A percentile compares a stretch with the other conserved stretches of the same genome.
These are phyloP conservation scores for Gasterosteus aculeatus DNA, from an alignment of 2,113 vertebrate genomes.

Conservation along the genomic window DNA sequence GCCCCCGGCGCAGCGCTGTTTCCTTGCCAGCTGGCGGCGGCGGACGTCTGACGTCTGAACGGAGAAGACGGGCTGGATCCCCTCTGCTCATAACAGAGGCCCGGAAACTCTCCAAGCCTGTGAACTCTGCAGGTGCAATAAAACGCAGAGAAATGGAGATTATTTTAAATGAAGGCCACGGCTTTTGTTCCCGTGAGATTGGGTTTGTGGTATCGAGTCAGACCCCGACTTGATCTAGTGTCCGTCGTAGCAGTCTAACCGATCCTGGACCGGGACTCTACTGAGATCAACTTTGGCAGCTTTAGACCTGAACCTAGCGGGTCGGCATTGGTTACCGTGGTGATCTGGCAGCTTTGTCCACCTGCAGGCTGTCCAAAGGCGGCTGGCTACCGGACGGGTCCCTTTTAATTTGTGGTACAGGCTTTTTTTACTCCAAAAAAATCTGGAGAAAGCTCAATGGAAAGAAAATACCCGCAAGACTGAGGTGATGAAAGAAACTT, in stretches of 20 bases:
- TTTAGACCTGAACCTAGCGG: too few species aligned
- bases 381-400: too few species aligned
- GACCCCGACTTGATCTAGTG: background rate
- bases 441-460: too few species aligned
- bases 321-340: too few species aligned
- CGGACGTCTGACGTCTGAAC: background rate
- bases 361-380: too few species aligned
- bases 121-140: background rate
- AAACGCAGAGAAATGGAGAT: background rate
- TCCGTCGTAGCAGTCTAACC: too few species aligned
- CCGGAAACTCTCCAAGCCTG: background rate
- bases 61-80: background rate
- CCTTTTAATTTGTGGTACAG: too few species aligned
- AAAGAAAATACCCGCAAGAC: too few species aligned
- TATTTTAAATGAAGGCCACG: background rate
- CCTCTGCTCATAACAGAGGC: background rate
- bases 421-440: too few species aligned
- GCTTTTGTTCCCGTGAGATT: background rate
- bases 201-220: background rate
- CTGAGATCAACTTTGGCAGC: background rate
- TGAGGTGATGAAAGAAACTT: background rate
- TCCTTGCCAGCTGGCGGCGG: conserved; percentile 18
- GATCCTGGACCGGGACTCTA: background rate
- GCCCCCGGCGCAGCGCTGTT: background rate
- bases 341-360: too few species aligned